Base-by-base conservation (phyloP, 2,113 vertebrate genomes). In the Tricholaema leucomelas region DNA sequence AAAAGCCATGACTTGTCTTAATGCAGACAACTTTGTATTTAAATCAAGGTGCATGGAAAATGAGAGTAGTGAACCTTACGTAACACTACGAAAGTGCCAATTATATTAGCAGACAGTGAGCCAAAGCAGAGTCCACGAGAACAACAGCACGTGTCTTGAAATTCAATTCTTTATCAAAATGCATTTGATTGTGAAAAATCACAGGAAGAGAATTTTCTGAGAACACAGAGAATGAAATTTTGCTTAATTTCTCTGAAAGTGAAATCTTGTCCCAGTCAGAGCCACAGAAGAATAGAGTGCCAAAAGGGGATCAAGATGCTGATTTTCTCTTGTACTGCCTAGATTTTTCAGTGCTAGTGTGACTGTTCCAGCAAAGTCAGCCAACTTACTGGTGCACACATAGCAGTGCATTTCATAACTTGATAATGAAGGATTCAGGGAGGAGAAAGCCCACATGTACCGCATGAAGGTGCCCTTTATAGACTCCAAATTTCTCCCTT, bases 291-390 rank as follows among this genome's bases (percentile, higher is more conserved):
- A 66, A 50, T 5, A 33, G 38, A 36, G 5, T 31, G 78, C 10
- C 13, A 66, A 76, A 65, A 54, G 2, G 20, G 5, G 4, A 66
- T 10, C 10, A n/a, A n/a, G n/a, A 59, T 0, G 3, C 2, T 6
- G 9, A 19, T 74, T 85, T 85, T 73, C 14, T 66, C 16, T 50
- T 48, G 18, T 78, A 28, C n/a, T 60, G 23, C 36, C 36, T 33
- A 36, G 28, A 46, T 48, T 71, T 14, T 40, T 5, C 12, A 44
- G 30, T 8, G 17, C 30, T 50, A 46, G 6, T 13, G 31, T 5
- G 28, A 44, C 12, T 70, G 21, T 30, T 58, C 31, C 23, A 42
- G 40, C 14, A 28, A 71, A 64, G 42, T 33, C 56, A 65, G 13
- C 5, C 48, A 46, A 15, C 17, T 79, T 55, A 15, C 12, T 27